Percentiles rank a stretch among this genome's conserved stretches.
phyloP scores from a whole-genome alignment of 2,113 vertebrate genomes.

The Nipponia nippon region DNA sequence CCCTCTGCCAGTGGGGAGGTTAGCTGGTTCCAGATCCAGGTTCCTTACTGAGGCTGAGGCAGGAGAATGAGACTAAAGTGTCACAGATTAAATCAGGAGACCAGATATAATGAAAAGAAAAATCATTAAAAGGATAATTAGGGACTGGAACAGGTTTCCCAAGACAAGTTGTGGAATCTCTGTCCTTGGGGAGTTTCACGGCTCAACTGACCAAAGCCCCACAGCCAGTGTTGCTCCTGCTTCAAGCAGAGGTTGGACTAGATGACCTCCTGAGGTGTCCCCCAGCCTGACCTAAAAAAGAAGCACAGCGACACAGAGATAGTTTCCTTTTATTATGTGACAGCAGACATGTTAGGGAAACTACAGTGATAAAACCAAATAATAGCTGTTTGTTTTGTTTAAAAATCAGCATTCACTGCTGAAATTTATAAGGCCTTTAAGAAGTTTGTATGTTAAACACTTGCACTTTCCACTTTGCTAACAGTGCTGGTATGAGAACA shows the following conservation, averaged over 20 bases:
- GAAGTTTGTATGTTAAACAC: neutral
- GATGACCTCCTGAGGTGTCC: neutral
- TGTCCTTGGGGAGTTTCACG: neutral
- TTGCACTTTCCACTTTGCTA: slow-evolving; percentile 6
- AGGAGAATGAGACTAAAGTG: neutral
- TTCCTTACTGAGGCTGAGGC: neutral
- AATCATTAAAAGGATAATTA: neutral
- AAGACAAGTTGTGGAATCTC: neutral
- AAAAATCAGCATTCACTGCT: neutral
- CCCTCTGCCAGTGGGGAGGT: neutral
- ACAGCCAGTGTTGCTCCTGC: neutral
- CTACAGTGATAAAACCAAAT: neutral
- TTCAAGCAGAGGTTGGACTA: neutral
- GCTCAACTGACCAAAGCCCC: neutral
- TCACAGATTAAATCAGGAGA: neutral
- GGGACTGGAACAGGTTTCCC: neutral
- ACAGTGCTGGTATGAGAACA: neutral
- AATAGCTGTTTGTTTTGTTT: neutral
- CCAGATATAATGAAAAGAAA: neutral
- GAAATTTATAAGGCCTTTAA: neutral
- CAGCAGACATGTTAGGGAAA: neutral
- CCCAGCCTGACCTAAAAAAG: neutral
- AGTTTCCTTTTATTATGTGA: neutral
- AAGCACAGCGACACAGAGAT: neutral
- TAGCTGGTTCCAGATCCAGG: neutral